Percentiles rank a stretch among this genome's conserved stretches.
Conservation (phyloP, 2,888 invertebrate species). For the Lottia scabra region DNA sequence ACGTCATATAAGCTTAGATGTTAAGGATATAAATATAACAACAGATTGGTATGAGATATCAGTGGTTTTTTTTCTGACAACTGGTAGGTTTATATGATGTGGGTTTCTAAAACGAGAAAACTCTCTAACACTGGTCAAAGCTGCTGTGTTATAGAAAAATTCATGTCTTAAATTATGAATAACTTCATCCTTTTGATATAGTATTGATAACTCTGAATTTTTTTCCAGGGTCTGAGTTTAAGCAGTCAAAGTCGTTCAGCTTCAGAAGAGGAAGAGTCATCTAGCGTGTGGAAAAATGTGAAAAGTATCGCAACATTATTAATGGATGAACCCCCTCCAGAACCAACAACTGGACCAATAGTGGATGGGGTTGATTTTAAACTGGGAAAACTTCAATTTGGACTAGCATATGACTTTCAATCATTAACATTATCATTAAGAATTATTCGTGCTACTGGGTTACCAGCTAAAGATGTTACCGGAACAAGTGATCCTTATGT, state of each 20-base stretch:
- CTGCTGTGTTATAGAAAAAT: too few species aligned
- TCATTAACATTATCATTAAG: conserved; percentile 62
- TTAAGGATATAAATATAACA: too few species aligned
- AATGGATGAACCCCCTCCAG: conserved; percentile 52
- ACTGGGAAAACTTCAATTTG: conserved; percentile 63
- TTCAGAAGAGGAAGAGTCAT: conserved; percentile 36
- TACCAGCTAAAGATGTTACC: conserved; percentile 68
- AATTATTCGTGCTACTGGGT: conserved; percentile 61
- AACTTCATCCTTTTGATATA: too few species aligned
- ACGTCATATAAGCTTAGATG: too few species aligned
- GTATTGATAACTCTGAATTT: too few species aligned
- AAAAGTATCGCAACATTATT: conserved; percentile 55
- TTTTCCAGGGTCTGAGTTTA: conserved; percentile 34
- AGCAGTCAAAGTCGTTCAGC: conserved; percentile 40
- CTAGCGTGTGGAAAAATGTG: conserved; percentile 34
- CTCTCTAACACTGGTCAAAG: not conserved
- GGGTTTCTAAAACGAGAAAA: not conserved
- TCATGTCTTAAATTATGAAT: too few species aligned
- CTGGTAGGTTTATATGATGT: too few species aligned
- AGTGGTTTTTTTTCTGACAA: too few species aligned
- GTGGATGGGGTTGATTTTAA: conserved; percentile 59
- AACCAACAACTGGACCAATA: conserved; percentile 33
- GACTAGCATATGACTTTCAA: conserved; percentile 64
- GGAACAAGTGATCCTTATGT: conserved; percentile 70
- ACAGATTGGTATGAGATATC: too few species aligned